phyloP scores from a whole-genome alignment of 2,797 vertebrate species.

The Pseudochirops cupreus region DNA sequence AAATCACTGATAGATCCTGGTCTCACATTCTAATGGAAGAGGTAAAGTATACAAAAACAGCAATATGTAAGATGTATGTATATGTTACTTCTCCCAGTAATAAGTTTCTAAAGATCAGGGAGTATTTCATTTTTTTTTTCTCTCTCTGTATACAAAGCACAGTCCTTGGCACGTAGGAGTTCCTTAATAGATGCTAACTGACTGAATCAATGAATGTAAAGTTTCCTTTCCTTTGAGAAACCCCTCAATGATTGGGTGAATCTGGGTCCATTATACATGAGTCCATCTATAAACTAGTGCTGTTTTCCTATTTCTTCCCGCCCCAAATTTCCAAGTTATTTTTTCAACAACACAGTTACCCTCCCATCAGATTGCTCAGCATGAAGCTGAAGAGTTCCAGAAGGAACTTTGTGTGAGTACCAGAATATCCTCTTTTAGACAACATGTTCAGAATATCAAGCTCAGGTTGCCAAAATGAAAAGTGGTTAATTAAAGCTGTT shows the following conservation, averaged over 20 bases:
- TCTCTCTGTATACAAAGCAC: not conserved
- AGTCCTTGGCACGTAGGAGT: not conserved
- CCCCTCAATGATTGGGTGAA: not conserved
- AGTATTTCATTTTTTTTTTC: not conserved
- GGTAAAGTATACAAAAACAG: not conserved
- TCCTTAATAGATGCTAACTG: not conserved
- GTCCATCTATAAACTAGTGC: not conserved
- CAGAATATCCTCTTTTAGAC: slow-evolving; percentile 30
- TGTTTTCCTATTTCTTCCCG: slow-evolving; percentile 9
- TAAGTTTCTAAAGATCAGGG: not conserved
- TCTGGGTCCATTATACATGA: not conserved
- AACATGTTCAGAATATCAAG: slow-evolving; percentile 33
- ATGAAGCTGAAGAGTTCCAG: slow-evolving; percentile 33
- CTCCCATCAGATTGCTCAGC: not conserved
- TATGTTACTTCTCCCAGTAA: not conserved
- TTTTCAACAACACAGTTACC: not conserved
- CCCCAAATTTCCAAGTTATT: slow-evolving; percentile 15
- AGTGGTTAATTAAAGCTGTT: slow-evolving; percentile 32
- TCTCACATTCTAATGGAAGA: not conserved
- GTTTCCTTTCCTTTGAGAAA: not conserved
- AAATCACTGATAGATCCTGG: not conserved
- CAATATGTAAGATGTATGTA: not conserved
- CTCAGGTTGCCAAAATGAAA: slow-evolving; percentile 31
- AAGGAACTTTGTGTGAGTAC: slow-evolving; percentile 26
- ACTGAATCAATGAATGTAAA: not conserved